Percentiles rank a stretch among this genome's conserved stretches.
phyloP scores from a whole-genome alignment of 37 sponge, comb jelly and placozoan genomes.

The Halichondria panicea region DNA sequence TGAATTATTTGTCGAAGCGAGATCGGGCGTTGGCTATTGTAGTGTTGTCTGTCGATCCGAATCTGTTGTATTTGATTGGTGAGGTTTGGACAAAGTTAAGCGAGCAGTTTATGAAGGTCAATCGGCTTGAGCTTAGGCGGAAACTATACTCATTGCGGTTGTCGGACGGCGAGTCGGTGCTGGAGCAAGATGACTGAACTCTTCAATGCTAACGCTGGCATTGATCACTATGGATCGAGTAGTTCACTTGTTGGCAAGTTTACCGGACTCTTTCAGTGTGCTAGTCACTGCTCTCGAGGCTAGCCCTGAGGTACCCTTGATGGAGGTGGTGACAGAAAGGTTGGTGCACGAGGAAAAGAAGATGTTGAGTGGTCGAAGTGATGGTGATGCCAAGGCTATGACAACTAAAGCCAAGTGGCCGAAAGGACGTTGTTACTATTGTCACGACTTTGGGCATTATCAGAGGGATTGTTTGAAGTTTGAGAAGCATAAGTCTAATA shows the following conservation, averaged over 20 bases:
- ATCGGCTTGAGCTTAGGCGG: conserved; percentile 31
- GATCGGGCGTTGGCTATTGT: conserved; percentile 49
- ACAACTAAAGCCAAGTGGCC: neutral
- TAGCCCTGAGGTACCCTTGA: conserved; percentile 49
- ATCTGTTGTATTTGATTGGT: conserved; percentile 51
- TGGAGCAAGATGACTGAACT: conserved; percentile 57
- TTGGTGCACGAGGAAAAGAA: conserved; percentile 42
- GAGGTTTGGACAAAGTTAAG: conserved; percentile 46
- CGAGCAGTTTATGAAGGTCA: conserved; percentile 54
- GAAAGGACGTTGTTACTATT: neutral
- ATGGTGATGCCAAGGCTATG: conserved; percentile 5
- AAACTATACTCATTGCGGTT: conserved; percentile 47
- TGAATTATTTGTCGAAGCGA: conserved; percentile 29
- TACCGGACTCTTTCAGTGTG: conserved; percentile 52
- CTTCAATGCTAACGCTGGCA: conserved; percentile 41
- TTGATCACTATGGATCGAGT: conserved; percentile 43
- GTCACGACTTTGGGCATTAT: conserved; percentile 35
- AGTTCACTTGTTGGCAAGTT: conserved; percentile 49
- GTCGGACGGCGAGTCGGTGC: conserved; percentile 45
- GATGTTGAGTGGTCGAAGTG: neutral
- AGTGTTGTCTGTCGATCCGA: conserved; percentile 52
- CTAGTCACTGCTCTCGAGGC: conserved; percentile 64
- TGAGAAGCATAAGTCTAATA: conserved; percentile 2
- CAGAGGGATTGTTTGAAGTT: conserved; percentile 24
- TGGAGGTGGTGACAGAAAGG: conserved; percentile 49